phyloP scores from a whole-genome alignment of 1,140 invertebrate genomes.

The Drosophila bifasciata region DNA sequence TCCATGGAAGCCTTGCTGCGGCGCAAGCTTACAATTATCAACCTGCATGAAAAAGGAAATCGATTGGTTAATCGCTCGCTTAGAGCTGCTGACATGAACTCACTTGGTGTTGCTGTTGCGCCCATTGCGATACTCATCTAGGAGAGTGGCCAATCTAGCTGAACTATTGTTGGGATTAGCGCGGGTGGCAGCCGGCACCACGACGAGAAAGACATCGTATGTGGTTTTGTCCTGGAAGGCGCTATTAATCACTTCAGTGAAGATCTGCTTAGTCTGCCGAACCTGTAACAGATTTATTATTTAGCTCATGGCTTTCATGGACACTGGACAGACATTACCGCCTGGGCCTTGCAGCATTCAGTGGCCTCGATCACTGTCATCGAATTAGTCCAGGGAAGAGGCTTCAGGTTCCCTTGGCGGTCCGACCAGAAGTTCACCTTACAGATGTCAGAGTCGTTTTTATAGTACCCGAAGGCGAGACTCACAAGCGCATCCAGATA shows the following conservation, averaged over 20 bases:
- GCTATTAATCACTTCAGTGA: constrained; percentile 43
- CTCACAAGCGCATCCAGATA: constrained; percentile 70
- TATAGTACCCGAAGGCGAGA: constrained; percentile 73
- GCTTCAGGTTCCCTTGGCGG: constrained; percentile 44
- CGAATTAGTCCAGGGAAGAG: constrained; percentile 46
- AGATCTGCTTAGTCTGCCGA: constrained; percentile 56
- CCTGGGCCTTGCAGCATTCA: constrained; percentile 39
- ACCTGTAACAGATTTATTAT: constrained; percentile 14
- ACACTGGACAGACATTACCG: constrained; percentile 10
- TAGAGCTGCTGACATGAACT: not conserved
- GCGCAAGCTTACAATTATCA: constrained; percentile 69
- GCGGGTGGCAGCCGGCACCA: constrained; percentile 69
- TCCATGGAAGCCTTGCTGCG: constrained; percentile 59
- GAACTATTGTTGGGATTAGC: constrained; percentile 66
- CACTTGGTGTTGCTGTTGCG: constrained; percentile 71
- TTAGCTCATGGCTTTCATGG: not conserved
- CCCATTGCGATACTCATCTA: constrained; percentile 66
- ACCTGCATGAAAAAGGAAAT: constrained; percentile 41
- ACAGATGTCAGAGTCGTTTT: constrained; percentile 43
- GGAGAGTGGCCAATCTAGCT: constrained; percentile 28
- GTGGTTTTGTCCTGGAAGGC: constrained; percentile 44
- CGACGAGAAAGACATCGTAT: constrained; percentile 72
- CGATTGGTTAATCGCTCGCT: no score
- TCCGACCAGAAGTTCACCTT: constrained; percentile 61
- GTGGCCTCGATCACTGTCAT: constrained; percentile 62